Percentiles rank a stretch among this genome's conserved stretches.
phyloP scores from a whole-genome alignment of 2,113 vertebrate genomes.

The Entosphenus tridentatus region DNA sequence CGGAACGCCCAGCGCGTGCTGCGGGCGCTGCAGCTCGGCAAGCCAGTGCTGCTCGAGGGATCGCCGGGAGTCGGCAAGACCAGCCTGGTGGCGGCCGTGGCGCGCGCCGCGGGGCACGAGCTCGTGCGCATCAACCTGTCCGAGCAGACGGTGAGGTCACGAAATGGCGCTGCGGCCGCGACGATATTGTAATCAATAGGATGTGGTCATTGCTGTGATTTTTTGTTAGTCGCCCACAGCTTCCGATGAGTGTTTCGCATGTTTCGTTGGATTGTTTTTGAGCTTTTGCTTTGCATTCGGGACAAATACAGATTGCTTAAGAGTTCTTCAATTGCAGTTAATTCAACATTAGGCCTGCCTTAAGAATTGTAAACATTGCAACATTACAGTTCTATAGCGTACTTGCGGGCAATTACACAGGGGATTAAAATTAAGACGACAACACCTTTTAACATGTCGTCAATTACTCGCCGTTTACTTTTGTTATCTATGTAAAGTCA shows the following conservation, averaged over 20 bases:
- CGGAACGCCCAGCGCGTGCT: constrained; percentile 68
- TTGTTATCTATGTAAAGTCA: no score
- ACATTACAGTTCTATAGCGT: no score
- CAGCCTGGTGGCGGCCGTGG: constrained; percentile 65
- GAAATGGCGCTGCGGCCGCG: no score
- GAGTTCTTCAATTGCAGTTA: no score
- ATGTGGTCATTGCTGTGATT: no score
- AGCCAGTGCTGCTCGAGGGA: constrained; percentile 71
- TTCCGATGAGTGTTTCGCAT: not conserved
- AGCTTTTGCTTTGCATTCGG: not conserved
- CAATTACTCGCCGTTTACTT: no score
- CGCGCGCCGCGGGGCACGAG: constrained; percentile 65
- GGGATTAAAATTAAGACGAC: no score
- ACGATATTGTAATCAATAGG: no score
- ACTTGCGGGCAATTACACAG: no score
- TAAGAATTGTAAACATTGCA: no score
- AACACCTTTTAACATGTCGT: no score
- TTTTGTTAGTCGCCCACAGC: not conserved
- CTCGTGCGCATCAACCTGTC: constrained; percentile 88
- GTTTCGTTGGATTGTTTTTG: not conserved
- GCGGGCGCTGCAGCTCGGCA: constrained; percentile 58
- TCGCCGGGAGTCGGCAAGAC: constrained; percentile 94
- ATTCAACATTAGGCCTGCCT: no score
- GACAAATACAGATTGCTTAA: not conserved
- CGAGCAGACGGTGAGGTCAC: constrained; percentile 55